Evolutionary conservation across 2,888 invertebrate genomes (phyloP).

Genomic region (Melanostoma mellinum): DNA sequence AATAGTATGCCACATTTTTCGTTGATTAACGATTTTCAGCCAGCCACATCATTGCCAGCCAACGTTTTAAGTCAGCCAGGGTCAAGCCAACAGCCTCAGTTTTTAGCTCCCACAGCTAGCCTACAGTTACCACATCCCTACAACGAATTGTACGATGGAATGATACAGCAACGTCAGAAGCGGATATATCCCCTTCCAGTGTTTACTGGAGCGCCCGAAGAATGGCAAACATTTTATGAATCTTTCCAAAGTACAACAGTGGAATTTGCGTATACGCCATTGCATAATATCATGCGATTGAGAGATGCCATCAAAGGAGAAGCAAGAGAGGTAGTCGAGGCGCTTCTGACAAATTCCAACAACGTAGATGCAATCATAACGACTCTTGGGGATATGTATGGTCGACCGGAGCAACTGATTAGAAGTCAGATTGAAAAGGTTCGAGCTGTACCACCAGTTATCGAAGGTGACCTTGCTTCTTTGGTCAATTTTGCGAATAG

Average conservation of each 20-base stretch:
- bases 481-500: constrained; percentile 37
- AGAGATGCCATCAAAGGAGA: background rate
- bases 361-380: background rate
- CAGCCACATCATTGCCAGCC: too few relatives aligned
- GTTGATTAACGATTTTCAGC: too few relatives aligned
- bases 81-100: too few relatives aligned
- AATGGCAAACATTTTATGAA: too few relatives aligned
- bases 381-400: background rate
- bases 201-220: constrained; percentile 8
- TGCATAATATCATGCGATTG: too few relatives aligned
- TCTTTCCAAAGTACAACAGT: too few relatives aligned
- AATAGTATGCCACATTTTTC: too few relatives aligned
- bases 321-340: constrained; percentile 4
- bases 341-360: constrained; percentile 16
- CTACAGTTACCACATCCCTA: too few relatives aligned
- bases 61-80: too few relatives aligned
- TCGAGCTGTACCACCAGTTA: constrained; percentile 25
- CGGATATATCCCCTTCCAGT: constrained; percentile 24
- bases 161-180: background rate
- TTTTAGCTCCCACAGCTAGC: too few relatives aligned
- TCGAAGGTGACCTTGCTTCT: background rate
- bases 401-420: constrained; percentile 22
- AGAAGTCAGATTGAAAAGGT: background rate
- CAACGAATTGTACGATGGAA: too few relatives aligned
- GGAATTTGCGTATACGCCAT: too few relatives aligned